A percentile compares a stretch with the other conserved stretches of the same genome.
These are phyloP conservation scores for Gorilla gorilla DNA, from an alignment of 2,113 vertebrate species.

Conservation along the genomic window DNA sequence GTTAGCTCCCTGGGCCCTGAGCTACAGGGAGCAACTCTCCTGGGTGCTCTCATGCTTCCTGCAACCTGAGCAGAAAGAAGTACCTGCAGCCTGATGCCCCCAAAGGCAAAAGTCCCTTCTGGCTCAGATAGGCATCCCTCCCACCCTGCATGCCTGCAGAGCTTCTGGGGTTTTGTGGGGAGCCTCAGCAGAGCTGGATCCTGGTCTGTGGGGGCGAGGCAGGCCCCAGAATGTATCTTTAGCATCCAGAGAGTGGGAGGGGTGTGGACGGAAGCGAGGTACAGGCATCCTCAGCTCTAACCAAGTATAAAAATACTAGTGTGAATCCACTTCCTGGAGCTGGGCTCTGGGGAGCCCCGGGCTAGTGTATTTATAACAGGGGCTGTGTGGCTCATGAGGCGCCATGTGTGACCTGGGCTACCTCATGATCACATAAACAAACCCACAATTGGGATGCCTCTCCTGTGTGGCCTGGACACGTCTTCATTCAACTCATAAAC, in stretches of 20 bases:
- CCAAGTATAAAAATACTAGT: neutral
- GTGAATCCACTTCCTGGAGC: neutral
- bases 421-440: neutral
- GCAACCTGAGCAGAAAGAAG: neutral
- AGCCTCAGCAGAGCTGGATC: neutral
- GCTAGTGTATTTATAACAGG: neutral
- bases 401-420: neutral
- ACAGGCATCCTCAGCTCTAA: neutral
- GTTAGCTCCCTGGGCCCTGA: neutral
- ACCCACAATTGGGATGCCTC: too few relatives aligned
- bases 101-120: neutral
- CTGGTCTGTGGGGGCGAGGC: neutral
- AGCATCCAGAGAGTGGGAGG: neutral
- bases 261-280: neutral
- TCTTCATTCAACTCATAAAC: neutral
- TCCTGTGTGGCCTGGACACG: neutral
- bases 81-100: too few relatives aligned
- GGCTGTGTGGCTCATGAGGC: neutral
- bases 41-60: neutral
- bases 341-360: neutral
- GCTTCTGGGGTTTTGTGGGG: neutral
- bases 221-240: neutral
- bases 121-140: neutral
- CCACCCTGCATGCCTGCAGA: accelerated
- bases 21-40: too few relatives aligned